These are phyloP conservation scores for Myopa tessellatipennis DNA, from an alignment of 2,888 invertebrate genomes.

Conservation along the genomic window DNA sequence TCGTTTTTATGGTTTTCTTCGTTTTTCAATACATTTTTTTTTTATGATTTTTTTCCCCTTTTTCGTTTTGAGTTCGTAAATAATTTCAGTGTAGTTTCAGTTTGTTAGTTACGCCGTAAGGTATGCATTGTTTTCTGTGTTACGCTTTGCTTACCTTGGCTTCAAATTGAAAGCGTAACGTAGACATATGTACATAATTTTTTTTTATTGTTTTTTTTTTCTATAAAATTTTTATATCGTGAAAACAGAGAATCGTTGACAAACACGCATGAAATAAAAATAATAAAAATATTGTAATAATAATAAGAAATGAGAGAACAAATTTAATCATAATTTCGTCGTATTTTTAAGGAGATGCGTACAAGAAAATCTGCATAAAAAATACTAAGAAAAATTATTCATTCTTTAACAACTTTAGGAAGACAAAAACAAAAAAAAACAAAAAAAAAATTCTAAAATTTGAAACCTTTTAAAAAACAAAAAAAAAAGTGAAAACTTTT, in stretches of 20 bases:
- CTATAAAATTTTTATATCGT: not conserved
- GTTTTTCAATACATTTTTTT: no score
- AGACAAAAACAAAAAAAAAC: no score
- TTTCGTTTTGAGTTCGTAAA: no score
- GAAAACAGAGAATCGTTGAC: constrained; percentile 10
- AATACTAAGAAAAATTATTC: no score
- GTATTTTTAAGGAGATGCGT: not conserved
- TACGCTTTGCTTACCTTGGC: constrained; percentile 19
- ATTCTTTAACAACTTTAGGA: no score
- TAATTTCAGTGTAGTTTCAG: not conserved
- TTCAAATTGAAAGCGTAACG: constrained; percentile 15
- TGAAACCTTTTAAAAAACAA: no score
- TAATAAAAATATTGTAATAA: not conserved
- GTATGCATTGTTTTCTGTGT: constrained; percentile 25
- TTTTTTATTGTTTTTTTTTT: no score
- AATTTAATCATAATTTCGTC: not conserved
- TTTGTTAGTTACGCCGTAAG: constrained; percentile 15
- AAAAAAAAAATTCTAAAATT: no score
- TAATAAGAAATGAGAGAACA: not conserved
- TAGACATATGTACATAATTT: not conserved
- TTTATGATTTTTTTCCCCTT: no score
- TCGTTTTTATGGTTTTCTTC: no score
- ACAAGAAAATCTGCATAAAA: no score
- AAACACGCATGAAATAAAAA: constrained; percentile 2
- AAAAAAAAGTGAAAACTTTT: not conserved